Evolutionary conservation across 2,113 vertebrate genomes (phyloP).

Genomic region (Opisthocomus hoazin): DNA sequence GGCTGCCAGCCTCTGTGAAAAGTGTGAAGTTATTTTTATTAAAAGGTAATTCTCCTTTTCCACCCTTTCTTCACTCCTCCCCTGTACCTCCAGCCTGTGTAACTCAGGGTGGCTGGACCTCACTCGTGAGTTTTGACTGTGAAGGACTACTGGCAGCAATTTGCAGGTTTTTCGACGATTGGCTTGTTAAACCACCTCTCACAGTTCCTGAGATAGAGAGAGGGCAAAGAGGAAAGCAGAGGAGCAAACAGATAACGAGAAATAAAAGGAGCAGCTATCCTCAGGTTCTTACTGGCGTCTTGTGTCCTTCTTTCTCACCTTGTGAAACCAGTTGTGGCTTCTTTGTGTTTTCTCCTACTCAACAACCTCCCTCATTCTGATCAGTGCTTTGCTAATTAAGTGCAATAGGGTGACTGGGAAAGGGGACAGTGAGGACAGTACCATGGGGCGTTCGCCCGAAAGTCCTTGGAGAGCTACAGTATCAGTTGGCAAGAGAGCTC

Average conservation of each 20-base stretch:
- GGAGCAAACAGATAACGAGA: not conserved
- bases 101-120: not conserved
- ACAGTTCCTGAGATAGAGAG: not conserved
- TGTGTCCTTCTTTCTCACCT: not conserved
- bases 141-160: not conserved
- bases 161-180: not conserved
- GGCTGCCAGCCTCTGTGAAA: not conserved
- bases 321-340: not conserved
- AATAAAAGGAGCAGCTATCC: not conserved
- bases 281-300: not conserved
- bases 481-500: not conserved
- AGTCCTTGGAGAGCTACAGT: not conserved
- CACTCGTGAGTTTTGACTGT: not conserved
- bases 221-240: not conserved
- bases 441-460: accelerated
- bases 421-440: not conserved
- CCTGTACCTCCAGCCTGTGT: not conserved
- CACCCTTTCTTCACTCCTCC: not conserved
- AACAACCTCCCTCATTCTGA: not conserved
- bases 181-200: not conserved
- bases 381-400: not conserved
- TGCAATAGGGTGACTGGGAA: not conserved
- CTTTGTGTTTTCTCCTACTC: not conserved
- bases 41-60: not conserved
- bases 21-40: not conserved